Percentiles rank a stretch among this genome's conserved stretches.
Evolutionary conservation across 2,888 invertebrate species (phyloP).

Genomic region (Drosophila affinis): DNA sequence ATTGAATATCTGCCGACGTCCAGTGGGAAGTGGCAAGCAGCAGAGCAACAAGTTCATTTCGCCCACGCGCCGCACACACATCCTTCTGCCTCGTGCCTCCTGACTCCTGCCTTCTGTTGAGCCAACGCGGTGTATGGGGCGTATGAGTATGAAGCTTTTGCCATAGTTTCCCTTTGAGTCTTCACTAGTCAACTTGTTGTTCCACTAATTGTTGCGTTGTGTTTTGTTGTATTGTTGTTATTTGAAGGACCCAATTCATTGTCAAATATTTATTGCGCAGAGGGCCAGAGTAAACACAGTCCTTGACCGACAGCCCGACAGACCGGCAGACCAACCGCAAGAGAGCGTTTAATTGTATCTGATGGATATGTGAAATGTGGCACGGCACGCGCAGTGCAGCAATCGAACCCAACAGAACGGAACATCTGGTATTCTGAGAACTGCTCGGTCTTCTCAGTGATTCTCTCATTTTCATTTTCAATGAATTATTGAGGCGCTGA

Average conservation of each 20-base stretch:
- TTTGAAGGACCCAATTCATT: constrained; percentile 63
- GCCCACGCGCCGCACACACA: constrained; percentile 2
- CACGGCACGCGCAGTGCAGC: constrained; percentile 45
- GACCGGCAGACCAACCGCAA: neutral
- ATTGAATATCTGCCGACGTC: constrained; percentile 52
- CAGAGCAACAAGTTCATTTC: constrained; percentile 61
- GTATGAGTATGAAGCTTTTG: constrained; percentile 57
- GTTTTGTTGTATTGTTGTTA: constrained; percentile 9
- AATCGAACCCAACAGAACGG: neutral
- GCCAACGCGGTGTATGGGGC: constrained; percentile 43
- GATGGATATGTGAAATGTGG: constrained; percentile 34
- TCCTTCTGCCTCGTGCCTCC: neutral
- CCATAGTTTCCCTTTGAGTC: neutral
- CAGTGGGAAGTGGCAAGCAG: constrained; percentile 19
- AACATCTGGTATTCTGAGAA: constrained; percentile 6
- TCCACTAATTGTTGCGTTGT: constrained; percentile 41
- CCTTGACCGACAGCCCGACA: constrained; percentile 46
- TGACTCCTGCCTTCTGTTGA: neutral
- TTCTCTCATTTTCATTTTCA: neutral
- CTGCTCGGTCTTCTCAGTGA: too few species aligned
- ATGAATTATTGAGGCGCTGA: constrained; percentile 70
- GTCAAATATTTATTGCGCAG: constrained; percentile 69
- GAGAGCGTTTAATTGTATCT: constrained; percentile 11
- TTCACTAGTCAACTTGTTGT: constrained; percentile 45
- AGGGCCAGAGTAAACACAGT: constrained; percentile 55